These are phyloP conservation scores for Euphonia xanthogaster DNA, from an alignment of 2,797 vertebrate species.

Conservation along the genomic window DNA sequence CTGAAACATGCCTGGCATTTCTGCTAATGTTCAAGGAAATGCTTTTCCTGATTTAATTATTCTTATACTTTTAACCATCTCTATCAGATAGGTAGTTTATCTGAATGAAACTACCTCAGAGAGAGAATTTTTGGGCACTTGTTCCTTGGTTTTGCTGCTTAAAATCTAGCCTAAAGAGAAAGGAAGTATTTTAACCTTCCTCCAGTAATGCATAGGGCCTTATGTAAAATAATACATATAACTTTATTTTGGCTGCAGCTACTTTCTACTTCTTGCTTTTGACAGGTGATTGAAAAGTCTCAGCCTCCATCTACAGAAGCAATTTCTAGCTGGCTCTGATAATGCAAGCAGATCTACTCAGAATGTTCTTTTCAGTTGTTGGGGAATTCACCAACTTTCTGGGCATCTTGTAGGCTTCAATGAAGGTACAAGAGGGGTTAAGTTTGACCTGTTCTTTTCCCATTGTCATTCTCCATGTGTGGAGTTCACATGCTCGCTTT, in stretches of 20 bases:
- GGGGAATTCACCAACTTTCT: not conserved
- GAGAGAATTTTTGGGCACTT: not conserved
- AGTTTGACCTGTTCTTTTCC: not conserved
- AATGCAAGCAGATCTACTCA: not conserved
- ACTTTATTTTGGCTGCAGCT: not conserved
- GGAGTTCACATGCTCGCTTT: not conserved
- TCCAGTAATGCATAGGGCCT: not conserved
- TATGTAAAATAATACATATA: not conserved
- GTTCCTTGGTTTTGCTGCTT: not conserved
- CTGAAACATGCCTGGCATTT: not conserved
- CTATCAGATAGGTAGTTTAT: not conserved
- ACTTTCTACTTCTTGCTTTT: not conserved
- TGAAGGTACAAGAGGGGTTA: not conserved
- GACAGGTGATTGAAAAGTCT: not conserved
- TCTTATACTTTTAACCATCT: not conserved
- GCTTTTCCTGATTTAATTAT: not conserved
- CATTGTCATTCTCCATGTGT: not conserved
- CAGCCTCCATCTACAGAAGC: not conserved
- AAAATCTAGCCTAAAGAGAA: not conserved
- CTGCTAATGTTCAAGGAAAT: not conserved
- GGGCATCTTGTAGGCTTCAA: not conserved
- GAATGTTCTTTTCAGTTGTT: not conserved
- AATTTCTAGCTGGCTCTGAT: not conserved
- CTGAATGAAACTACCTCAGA: not conserved
- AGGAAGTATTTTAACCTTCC: not conserved